phyloP scores from a whole-genome alignment of 2,113 vertebrate species.

The Rhinopomastus cyanomelas region DNA sequence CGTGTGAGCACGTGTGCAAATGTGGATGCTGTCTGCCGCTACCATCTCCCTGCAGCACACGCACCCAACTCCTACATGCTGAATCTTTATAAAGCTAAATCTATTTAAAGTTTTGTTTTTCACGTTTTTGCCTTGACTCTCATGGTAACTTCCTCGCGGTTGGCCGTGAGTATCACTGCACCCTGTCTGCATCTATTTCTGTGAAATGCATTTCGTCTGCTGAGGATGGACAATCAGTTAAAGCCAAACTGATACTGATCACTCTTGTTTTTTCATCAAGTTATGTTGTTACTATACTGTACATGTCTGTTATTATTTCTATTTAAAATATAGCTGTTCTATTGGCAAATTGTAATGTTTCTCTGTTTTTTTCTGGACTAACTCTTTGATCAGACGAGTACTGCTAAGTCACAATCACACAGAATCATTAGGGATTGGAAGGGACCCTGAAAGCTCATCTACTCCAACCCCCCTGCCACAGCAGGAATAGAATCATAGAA shows the following conservation, averaged over 20 bases:
- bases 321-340: conserved; percentile 50
- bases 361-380: conserved; percentile 18
- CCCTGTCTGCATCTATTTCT: conserved; percentile 1
- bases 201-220: conserved; percentile 27
- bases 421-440: too few relatives aligned
- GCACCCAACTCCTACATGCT: not conserved
- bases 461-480: too few relatives aligned
- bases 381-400: not conserved
- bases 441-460: too few relatives aligned
- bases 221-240: conserved; percentile 37
- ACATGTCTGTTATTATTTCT: conserved; percentile 46
- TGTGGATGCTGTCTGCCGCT: not conserved
- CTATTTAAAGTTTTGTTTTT: not conserved
- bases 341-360: conserved; percentile 8
- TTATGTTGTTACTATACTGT: conserved; percentile 26
- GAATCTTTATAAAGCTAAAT: not conserved
- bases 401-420: too few relatives aligned
- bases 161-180: not conserved
- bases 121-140: not conserved
- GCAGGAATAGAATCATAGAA: too few relatives aligned
- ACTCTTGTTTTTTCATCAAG: conserved; percentile 58
- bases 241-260: conserved; percentile 15
- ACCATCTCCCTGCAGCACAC: not conserved
- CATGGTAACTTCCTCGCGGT: not conserved
- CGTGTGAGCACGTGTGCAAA: too few relatives aligned